Evolutionary conservation across 2,888 invertebrate species (phyloP).

Genomic region (Eudemis profundana): DNA sequence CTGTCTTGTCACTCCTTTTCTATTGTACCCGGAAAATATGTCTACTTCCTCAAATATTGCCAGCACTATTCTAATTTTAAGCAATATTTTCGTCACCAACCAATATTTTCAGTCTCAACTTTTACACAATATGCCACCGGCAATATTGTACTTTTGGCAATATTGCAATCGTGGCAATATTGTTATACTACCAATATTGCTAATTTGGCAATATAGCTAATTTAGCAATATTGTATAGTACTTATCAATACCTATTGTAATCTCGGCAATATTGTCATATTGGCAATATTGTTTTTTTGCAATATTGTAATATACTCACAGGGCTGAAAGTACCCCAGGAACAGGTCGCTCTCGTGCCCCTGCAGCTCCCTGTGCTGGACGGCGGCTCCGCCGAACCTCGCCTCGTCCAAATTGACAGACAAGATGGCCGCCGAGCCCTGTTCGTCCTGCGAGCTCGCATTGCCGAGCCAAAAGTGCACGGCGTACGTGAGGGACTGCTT

Average conservation of each 20-base stretch:
- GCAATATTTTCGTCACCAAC: no score
- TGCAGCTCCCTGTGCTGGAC: slow-evolving; percentile 95
- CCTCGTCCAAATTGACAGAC: slow-evolving; percentile 93
- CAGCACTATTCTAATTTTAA: no score
- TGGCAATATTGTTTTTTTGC: no score
- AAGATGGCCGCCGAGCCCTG: slow-evolving; percentile 90
- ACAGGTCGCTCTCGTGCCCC: slow-evolving; percentile 92
- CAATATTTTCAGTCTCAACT: no score
- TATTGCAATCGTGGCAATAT: no score
- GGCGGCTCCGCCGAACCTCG: slow-evolving; percentile 90
- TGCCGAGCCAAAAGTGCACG: slow-evolving; percentile 95
- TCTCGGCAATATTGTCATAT: no score
- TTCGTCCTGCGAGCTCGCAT: slow-evolving; percentile 90
- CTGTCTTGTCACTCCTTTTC: no score
- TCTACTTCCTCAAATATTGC: not conserved
- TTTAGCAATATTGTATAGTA: no score
- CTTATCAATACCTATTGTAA: slow-evolving; percentile 60
- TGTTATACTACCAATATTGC: no score
- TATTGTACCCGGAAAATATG: no score
- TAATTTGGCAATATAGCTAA: no score
- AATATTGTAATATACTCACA: slow-evolving; percentile 70
- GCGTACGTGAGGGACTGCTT: slow-evolving; percentile 87
- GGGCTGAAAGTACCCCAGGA: slow-evolving; percentile 91
- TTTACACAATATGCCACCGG: no score
- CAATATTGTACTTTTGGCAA: not conserved